Conservation (phyloP, 2,113 vertebrate species). For the Chloebia gouldiae region DNA sequence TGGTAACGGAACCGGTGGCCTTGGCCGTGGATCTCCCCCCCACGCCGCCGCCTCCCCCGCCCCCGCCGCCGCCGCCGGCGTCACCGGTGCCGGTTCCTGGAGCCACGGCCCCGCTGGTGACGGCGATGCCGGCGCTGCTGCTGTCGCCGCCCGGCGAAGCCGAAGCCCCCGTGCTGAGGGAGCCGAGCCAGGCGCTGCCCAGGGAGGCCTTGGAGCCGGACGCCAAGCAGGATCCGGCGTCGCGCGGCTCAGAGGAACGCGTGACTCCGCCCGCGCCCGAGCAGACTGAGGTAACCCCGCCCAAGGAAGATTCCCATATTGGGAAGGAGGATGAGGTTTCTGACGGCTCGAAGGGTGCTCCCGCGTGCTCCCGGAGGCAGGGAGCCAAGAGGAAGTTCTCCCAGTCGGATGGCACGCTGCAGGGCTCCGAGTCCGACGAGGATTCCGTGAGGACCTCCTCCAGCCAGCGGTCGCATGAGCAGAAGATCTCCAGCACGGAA, state of each 20-base stretch:
- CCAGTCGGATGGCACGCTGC: conserved; percentile 74
- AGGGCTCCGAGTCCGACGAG: conserved; percentile 88
- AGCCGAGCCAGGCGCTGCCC: background rate
- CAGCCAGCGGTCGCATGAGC: conserved; percentile 84
- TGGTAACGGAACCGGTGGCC: background rate
- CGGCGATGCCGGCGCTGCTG: background rate
- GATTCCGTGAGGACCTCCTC: conserved; percentile 88
- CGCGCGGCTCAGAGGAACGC: conserved; percentile 37
- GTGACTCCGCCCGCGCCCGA: conserved; percentile 25
- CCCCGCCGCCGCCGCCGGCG: background rate
- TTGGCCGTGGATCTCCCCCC: background rate
- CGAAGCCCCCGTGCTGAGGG: conserved; percentile 21
- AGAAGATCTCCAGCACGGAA: conserved; percentile 80
- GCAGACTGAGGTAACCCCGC: conserved; percentile 29
- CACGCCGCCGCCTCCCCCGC: background rate
- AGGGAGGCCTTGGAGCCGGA: conserved; percentile 49
- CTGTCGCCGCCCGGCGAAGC: background rate
- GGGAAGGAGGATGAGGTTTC: conserved; percentile 84
- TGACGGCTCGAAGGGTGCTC: conserved; percentile 70
- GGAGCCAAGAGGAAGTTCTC: conserved; percentile 81
- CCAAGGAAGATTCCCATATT: conserved; percentile 84
- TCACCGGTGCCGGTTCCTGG: conserved; percentile 1
- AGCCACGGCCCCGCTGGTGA: background rate
- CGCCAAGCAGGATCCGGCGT: background rate
- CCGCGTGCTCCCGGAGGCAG: conserved; percentile 72